Conservation (phyloP, 2,888 invertebrate genomes). For the Callinectes sapidus region DNA sequence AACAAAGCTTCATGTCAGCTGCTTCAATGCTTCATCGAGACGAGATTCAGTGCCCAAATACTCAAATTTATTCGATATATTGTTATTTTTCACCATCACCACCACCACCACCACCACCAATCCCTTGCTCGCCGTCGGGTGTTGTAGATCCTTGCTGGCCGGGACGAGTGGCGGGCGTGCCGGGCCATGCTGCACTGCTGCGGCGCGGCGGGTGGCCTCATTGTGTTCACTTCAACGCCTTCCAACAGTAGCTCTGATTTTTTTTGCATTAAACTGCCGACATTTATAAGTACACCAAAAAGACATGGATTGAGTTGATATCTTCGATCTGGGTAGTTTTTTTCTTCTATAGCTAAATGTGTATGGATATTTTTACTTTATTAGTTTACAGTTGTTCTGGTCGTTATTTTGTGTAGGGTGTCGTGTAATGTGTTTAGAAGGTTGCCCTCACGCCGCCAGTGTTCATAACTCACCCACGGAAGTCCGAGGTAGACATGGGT, state of each 20-base stretch:
- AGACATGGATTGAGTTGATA: background rate
- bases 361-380: background rate
- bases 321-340: background rate
- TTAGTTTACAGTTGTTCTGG: background rate
- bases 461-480: background rate
- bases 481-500: background rate
- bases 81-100: background rate
- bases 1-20: conserved; percentile 34
- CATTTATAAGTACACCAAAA: background rate
- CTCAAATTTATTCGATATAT: conserved; percentile 8
- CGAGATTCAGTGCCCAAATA: conserved; percentile 13
- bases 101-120: background rate
- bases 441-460: conserved; percentile 11
- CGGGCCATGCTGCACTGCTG: background rate
- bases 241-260: background rate
- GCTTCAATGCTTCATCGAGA: conserved; percentile 14
- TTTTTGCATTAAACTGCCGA: background rate
- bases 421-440: background rate
- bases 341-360: background rate
- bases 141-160: background rate
- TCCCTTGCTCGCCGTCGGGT: background rate
- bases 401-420: background rate
- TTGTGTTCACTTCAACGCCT: background rate
- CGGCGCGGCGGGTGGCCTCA: background rate
- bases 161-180: conserved; percentile 17